Evolutionary conservation across 2,113 vertebrate species (phyloP).

Genomic region (Sceloporus tristichus): DNA sequence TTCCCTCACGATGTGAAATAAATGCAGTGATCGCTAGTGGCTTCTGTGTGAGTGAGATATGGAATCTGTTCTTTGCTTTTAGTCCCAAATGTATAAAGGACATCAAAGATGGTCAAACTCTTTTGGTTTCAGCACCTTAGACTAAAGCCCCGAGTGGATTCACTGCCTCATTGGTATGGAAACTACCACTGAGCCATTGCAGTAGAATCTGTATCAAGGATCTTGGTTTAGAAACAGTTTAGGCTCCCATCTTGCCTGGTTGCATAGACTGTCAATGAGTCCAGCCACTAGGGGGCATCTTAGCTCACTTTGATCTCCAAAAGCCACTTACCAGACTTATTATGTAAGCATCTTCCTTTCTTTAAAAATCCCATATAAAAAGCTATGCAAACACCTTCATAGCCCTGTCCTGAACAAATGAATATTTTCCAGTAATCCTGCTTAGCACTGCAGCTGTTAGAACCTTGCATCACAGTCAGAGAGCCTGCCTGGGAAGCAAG

Average conservation of each 20-base stretch:
- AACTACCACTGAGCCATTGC: too few species aligned
- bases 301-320: slow-evolving; percentile 17
- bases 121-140: too few species aligned
- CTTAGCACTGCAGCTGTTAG: neutral
- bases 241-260: neutral
- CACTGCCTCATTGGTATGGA: too few species aligned
- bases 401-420: neutral
- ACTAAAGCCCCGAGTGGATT: too few species aligned
- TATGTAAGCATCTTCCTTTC: neutral
- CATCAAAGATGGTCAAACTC: too few species aligned
- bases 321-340: neutral
- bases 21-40: neutral
- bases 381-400: neutral
- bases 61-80: too few species aligned
- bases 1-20: neutral
- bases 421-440: neutral
- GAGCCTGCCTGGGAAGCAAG: neutral
- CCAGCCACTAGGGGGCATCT: slow-evolving; percentile 14
- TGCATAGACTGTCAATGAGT: neutral
- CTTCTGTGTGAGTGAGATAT: too few species aligned
- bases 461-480: neutral
- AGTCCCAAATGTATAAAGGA: too few species aligned
- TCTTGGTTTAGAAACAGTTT: neutral
- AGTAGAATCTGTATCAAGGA: too few species aligned
- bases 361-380: neutral